Base-by-base conservation (phyloP, 1,140 invertebrate species). In the Pseudomyrmex dendroicus region DNA sequence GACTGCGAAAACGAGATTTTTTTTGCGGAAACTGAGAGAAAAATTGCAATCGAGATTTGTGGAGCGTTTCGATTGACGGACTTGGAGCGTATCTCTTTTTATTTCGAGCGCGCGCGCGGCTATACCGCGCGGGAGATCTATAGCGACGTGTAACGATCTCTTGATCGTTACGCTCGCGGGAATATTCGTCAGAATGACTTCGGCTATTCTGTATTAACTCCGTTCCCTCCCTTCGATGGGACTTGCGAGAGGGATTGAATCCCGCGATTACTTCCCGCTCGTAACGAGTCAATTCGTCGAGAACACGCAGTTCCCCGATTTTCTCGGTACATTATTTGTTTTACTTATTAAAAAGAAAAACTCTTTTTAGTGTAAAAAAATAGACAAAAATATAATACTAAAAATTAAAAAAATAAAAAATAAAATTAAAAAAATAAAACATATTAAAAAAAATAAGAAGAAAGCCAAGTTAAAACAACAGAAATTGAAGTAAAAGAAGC, bases 31-130 rank as follows among this genome's bases (percentile, higher is more conserved):
- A 57, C 76, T 56, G 46, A 74, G 52, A 48, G 68, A 74, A 87
- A 87, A 87, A 88, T 74, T 87, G 86, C 85, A 74, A 80, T 84
- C 68, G 80, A 80, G 84, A 87, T 83, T 74, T 68, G 56, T 76
- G 84, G 62, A 52, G 44, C 82, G 48, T 52, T 86, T 86, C 86
- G 80, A 87, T 84, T 74, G 73, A 66, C 73, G 25, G 46, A 70
- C 84, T 77, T 64, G 48, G 17, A 13, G 57, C 56, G 46, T 46
- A 48, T 78, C 56, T 35, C 57, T 66, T 57, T 57, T 78, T 57
- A 68, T 68, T 78, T 67, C 17, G 50, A 78, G 48, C 12, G 54
- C 25, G 25, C 25, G 25, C 25, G 25, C 25, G 3, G 35, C 25
- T 35, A 35, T 64, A 46, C 35, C n/a, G 73, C 48, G 35, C 35